A percentile compares a stretch with the other conserved stretches of the same genome.
Conservation (phyloP, 1,140 invertebrate genomes). For the Heterodera carotae region DNA sequence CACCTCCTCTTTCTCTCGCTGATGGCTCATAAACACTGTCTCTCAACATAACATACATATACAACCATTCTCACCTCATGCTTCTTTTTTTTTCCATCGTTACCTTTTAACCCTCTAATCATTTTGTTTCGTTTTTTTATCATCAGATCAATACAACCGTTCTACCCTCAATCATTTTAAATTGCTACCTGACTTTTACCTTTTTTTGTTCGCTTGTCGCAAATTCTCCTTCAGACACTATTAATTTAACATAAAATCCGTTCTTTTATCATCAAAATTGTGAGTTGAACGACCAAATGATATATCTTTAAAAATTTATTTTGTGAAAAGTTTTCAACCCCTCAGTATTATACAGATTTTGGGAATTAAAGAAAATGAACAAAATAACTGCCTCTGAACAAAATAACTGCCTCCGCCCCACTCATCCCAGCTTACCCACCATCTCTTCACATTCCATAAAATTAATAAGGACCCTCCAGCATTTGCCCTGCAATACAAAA, state of each 20-base stretch:
- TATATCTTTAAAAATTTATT: neutral
- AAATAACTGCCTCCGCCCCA: no score
- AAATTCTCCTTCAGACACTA: neutral
- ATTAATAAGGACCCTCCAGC: no score
- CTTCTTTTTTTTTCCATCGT: neutral
- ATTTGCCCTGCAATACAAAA: no score
- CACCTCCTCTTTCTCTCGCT: no score
- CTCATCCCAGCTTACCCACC: no score
- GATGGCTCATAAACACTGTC: neutral
- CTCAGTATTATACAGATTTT: no score
- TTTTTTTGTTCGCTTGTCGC: conserved; percentile 2
- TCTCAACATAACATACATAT: conserved; percentile 5
- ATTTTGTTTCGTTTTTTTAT: conserved; percentile 2
- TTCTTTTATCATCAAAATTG: neutral
- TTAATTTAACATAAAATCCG: neutral
- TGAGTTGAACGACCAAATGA: neutral
- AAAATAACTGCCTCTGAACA: no score
- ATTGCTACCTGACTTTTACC: conserved; percentile 1
- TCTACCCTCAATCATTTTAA: conserved; percentile 24
- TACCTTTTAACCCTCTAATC: no score
- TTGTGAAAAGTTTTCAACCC: no score
- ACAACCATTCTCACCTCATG: conserved; percentile 29
- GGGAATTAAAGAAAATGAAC: no score
- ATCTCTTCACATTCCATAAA: no score
- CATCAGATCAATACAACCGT: conserved; percentile 2